A percentile compares a stretch with the other conserved stretches of the same genome.
These are phyloP conservation scores for Rhabdomys pumilio DNA, from an alignment of 2,797 vertebrate species.

Conservation along the genomic window DNA sequence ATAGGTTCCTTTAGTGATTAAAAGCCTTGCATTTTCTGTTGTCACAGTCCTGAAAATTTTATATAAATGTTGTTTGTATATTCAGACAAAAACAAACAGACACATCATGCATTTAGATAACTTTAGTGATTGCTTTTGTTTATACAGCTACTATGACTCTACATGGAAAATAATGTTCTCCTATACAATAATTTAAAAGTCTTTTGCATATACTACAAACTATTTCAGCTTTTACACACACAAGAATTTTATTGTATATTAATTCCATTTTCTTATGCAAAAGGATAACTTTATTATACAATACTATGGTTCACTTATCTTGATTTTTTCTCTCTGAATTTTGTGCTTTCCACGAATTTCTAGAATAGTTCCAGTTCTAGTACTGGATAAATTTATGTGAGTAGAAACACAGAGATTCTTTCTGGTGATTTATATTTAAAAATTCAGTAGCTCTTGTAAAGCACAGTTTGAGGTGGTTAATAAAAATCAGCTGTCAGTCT, in stretches of 20 bases:
- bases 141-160: neutral
- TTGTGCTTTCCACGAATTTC: neutral
- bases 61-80: neutral
- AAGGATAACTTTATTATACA: neutral
- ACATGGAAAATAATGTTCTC: neutral
- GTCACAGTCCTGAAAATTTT: neutral
- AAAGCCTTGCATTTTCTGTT: neutral
- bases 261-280: constrained; percentile 1
- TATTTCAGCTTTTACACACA: neutral
- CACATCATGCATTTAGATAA: neutral
- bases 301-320: neutral
- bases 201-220: neutral
- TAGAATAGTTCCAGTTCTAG: neutral
- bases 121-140: neutral
- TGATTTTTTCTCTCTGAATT: neutral
- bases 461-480: neutral
- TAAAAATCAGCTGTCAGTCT: neutral
- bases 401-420: neutral
- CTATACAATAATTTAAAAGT: neutral
- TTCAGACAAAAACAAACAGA: neutral
- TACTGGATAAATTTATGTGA: neutral
- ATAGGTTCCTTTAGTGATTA: neutral
- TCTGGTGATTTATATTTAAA: neutral
- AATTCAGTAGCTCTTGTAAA: neutral
- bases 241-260: neutral